phyloP scores from a whole-genome alignment of 2,888 invertebrate species.

The Osmoderma eremita region DNA sequence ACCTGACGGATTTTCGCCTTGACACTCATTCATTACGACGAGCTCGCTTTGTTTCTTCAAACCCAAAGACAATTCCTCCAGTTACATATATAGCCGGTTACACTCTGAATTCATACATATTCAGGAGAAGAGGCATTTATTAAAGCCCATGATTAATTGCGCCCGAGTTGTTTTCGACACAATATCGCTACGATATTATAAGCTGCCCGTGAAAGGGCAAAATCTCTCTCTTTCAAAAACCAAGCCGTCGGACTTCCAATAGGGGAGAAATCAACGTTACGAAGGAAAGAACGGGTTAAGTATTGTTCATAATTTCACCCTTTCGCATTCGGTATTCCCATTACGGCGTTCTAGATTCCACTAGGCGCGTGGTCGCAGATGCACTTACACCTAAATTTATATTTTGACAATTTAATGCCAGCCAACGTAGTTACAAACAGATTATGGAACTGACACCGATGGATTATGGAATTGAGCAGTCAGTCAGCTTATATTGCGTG shows the following conservation, averaged over 20 bases:
- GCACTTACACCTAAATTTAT: slow-evolving; percentile 49
- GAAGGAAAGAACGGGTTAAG: not conserved
- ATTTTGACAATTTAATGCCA: slow-evolving; percentile 56
- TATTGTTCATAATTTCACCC: not conserved
- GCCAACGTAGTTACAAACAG: slow-evolving; percentile 53
- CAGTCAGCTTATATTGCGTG: slow-evolving; percentile 4
- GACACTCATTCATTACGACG: no score
- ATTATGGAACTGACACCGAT: slow-evolving; percentile 55
- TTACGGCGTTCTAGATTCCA: slow-evolving; percentile 29
- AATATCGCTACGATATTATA: slow-evolving; percentile 20
- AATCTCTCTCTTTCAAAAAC: slow-evolving; percentile 25
- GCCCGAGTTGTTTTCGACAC: slow-evolving; percentile 19
- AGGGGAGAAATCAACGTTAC: not conserved
- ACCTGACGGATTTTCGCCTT: no score
- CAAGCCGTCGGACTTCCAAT: not conserved
- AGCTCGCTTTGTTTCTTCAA: no score
- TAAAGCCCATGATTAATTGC: slow-evolving; percentile 31
- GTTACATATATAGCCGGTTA: no score
- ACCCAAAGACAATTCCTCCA: no score
- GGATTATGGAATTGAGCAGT: slow-evolving; percentile 49
- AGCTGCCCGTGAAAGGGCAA: not conserved
- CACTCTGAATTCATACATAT: slow-evolving; percentile 32
- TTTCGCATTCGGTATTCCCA: slow-evolving; percentile 11
- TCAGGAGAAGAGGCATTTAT: slow-evolving; percentile 14
- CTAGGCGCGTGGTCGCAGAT: slow-evolving; percentile 34